Conservation (phyloP, 2,113 vertebrate species). For the Helogale parvula region DNA sequence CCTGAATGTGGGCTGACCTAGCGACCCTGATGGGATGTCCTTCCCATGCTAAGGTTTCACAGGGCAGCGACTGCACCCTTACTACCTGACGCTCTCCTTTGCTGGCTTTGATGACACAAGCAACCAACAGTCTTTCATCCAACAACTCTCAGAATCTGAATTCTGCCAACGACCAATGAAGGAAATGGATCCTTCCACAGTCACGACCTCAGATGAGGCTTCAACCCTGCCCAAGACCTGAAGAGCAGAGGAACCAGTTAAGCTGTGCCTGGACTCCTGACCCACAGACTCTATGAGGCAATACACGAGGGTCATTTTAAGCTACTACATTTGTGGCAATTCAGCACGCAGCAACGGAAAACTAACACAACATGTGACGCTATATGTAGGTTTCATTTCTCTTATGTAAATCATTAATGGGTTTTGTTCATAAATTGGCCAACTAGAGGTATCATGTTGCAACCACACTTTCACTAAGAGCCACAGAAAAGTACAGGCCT, state of each 20-base stretch:
- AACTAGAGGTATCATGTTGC: background rate
- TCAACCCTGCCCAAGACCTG: too few species aligned
- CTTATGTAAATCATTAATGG: background rate
- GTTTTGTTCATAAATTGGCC: background rate
- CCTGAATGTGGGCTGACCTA: background rate
- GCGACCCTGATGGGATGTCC: too few species aligned
- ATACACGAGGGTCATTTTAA: background rate
- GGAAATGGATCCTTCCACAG: background rate
- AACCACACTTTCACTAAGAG: background rate
- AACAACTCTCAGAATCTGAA: background rate
- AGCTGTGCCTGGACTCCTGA: background rate
- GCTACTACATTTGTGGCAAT: background rate
- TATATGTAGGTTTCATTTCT: background rate
- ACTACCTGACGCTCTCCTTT: background rate
- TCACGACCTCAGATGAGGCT: background rate
- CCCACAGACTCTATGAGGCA: background rate
- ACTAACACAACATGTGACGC: background rate
- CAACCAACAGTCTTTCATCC: background rate
- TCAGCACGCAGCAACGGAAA: background rate
- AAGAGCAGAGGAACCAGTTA: background rate
- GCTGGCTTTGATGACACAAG: background rate
- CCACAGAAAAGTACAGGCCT: background rate
- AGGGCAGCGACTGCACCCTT: background rate
- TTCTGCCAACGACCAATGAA: background rate
- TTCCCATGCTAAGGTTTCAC: background rate